A percentile compares a stretch with the other conserved stretches of the same genome.
phyloP scores from a whole-genome alignment of 1,140 invertebrate species.

The Drosophila asahinai region DNA sequence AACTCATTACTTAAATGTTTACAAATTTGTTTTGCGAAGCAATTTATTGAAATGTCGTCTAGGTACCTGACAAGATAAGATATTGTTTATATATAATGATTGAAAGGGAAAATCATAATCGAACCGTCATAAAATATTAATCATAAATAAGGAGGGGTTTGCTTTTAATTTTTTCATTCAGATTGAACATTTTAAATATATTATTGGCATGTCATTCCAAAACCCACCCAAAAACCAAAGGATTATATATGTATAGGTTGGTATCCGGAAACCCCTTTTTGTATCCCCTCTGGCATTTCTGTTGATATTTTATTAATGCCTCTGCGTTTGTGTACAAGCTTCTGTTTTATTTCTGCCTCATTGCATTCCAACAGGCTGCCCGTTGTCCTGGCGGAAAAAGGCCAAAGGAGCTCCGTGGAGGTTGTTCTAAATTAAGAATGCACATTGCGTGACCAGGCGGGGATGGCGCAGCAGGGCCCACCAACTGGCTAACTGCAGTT shows the following conservation, averaged over 20 bases:
- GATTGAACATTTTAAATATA: not conserved
- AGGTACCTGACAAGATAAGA: not conserved
- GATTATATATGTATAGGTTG: not conserved
- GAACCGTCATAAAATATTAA: not conserved
- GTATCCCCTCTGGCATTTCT: slow-evolving; percentile 2
- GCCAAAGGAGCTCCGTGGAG: not conserved
- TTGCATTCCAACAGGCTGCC: slow-evolving; percentile 9
- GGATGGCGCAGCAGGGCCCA: not conserved
- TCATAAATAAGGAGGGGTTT: not conserved
- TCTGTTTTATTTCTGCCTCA: slow-evolving; percentile 11
- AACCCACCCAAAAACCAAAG: not conserved
- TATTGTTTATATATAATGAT: slow-evolving; percentile 4
- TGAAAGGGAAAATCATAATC: not conserved
- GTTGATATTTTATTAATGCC: slow-evolving; percentile 7
- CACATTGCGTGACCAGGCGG: slow-evolving; percentile 8
- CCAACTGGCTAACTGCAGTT: slow-evolving; percentile 17
- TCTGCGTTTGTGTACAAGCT: slow-evolving; percentile 1
- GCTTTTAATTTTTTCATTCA: too few species aligned
- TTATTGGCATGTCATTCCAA: not conserved
- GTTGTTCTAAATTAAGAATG: slow-evolving; percentile 15
- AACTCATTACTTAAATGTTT: slow-evolving; percentile 13
- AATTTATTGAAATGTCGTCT: not conserved
- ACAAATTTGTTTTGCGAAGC: not conserved
- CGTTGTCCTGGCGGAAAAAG: slow-evolving; percentile 11
- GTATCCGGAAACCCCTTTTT: not conserved